These are phyloP conservation scores for Pygathrix nemaeus DNA, from an alignment of 2,113 vertebrate species.

Conservation along the genomic window DNA sequence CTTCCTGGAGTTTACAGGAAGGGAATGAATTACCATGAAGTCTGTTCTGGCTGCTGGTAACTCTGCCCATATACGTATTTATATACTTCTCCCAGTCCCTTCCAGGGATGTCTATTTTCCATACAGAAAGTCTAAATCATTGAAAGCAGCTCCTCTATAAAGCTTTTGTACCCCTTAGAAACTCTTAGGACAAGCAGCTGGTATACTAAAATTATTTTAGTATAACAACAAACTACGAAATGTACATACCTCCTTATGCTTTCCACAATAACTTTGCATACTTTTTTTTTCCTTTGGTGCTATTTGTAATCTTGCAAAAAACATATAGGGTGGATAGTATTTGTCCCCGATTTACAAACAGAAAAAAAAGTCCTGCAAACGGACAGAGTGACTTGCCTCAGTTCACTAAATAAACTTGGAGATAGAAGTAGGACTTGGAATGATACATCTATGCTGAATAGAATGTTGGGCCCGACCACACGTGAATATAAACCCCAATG, in stretches of 20 bases:
- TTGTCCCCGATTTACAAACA: neutral
- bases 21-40: neutral
- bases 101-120: neutral
- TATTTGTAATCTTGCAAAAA: neutral
- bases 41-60: constrained; percentile 1
- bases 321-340: neutral
- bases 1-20: neutral
- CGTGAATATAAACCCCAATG: neutral
- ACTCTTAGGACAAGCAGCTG: neutral
- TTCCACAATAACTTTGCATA: neutral
- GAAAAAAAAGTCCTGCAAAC: neutral
- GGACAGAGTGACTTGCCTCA: neutral
- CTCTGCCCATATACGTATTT: constrained; percentile 16
- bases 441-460: neutral
- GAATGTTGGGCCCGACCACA: neutral
- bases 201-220: neutral
- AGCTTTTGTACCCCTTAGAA: neutral
- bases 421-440: neutral
- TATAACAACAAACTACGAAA: neutral
- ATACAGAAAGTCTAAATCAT: neutral
- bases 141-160: neutral
- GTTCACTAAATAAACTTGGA: neutral
- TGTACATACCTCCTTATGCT: neutral
- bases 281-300: neutral
- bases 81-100: neutral